Evolutionary conservation across 2,888 invertebrate genomes (phyloP).

Genomic region (Julus scandinavius): DNA sequence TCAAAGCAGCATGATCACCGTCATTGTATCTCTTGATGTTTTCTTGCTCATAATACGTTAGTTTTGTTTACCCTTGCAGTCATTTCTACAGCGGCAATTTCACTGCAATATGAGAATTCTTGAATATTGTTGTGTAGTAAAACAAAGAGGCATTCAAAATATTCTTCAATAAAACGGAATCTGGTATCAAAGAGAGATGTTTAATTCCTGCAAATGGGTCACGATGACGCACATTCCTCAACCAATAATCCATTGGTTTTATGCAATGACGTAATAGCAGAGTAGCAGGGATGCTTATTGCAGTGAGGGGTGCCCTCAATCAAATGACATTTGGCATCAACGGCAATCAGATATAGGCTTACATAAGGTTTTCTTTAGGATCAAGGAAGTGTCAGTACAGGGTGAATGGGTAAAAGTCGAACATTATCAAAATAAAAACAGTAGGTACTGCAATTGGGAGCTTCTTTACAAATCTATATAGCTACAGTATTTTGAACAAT

Average conservation of each 20-base stretch:
- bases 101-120: not conserved
- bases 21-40: not conserved
- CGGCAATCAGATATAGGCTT: not conserved
- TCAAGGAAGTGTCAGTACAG: not conserved
- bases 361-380: conserved; percentile 3
- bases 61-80: not conserved
- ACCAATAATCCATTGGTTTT: conserved; percentile 20
- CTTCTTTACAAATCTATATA: not conserved
- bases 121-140: not conserved
- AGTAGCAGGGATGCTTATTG: not conserved
- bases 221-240: conserved; percentile 22
- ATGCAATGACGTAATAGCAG: conserved; percentile 19
- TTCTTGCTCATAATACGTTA: not conserved
- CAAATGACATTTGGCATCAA: conserved; percentile 3
- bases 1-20: not conserved
- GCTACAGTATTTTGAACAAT: not conserved
- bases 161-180: conserved; percentile 15
- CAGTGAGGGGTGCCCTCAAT: not conserved
- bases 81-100: not conserved
- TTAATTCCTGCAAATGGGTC: conserved; percentile 15
- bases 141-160: not conserved
- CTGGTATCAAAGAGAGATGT: conserved; percentile 39
- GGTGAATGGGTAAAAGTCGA: not conserved
- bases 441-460: too few species aligned
- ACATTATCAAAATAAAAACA: too few species aligned